phyloP scores from a whole-genome alignment of 2,797 vertebrate species.

The Gallinago nigripennis region DNA sequence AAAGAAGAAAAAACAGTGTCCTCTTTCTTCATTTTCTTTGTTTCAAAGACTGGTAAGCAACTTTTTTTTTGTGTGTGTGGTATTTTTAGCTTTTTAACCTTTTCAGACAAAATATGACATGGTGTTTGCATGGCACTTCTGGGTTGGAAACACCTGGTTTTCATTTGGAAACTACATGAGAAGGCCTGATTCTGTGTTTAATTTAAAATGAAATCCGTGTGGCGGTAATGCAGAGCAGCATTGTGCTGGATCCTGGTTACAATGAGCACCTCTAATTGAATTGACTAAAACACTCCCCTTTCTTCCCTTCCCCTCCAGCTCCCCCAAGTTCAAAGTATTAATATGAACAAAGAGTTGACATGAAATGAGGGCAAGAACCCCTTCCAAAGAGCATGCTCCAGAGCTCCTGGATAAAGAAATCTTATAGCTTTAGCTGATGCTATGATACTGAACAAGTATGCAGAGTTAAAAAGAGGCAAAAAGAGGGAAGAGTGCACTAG shows the following conservation, averaged over 20 bases:
- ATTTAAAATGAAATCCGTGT: slow-evolving; percentile 52
- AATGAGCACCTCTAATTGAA: slow-evolving; percentile 41
- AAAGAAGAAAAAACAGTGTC: neutral
- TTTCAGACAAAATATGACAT: slow-evolving; percentile 4
- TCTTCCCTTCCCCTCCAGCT: neutral
- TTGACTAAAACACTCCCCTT: neutral
- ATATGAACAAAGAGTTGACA: slow-evolving; percentile 7
- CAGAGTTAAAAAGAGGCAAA: neutral
- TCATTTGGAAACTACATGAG: slow-evolving; percentile 44
- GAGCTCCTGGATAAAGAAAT: neutral
- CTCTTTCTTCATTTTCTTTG: neutral
- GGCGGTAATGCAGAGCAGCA: slow-evolving; percentile 30
- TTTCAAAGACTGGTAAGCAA: neutral
- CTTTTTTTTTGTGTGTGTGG: neutral
- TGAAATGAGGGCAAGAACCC: neutral
- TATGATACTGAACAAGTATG: neutral
- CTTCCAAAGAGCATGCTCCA: neutral
- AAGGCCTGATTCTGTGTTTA: slow-evolving; percentile 33
- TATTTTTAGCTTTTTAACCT: neutral
- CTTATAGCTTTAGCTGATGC: neutral
- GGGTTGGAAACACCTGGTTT: slow-evolving; percentile 45
- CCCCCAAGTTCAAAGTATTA: neutral
- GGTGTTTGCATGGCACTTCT: slow-evolving; percentile 1
- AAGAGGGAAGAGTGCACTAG: neutral
- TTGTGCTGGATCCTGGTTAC: neutral